Evolutionary conservation across 2,113 vertebrate species (phyloP).

Genomic region (Hydropotes inermis): DNA sequence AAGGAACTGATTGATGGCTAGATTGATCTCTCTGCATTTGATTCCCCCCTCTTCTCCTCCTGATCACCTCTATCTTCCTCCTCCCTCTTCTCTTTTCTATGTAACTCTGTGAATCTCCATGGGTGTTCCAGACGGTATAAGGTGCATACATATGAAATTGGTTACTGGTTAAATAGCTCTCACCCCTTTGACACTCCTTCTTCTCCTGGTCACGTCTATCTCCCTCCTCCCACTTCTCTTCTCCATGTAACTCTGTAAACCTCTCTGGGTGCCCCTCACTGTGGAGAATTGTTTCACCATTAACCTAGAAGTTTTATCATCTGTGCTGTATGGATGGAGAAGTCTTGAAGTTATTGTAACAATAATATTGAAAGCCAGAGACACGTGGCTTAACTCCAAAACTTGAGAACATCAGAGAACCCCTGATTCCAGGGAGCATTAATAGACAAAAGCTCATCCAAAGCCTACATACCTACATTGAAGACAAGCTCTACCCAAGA

Average conservation of each 20-base stretch:
- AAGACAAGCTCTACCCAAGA: background rate
- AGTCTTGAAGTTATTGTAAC: background rate
- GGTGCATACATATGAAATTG: background rate
- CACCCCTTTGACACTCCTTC: background rate
- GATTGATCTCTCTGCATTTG: background rate
- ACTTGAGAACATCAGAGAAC: background rate
- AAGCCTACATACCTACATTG: background rate
- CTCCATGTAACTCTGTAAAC: background rate
- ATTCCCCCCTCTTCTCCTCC: background rate
- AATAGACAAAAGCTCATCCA: background rate
- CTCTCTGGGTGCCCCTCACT: background rate
- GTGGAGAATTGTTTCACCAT: background rate
- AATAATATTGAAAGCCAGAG: background rate
- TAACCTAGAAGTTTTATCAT: background rate
- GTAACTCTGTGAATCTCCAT: background rate
- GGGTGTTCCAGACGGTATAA: background rate
- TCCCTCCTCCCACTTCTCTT: background rate
- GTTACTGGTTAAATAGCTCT: background rate
- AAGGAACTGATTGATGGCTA: background rate
- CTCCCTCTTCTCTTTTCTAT: background rate
- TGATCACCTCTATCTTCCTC: background rate
- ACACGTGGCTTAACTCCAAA: background rate
- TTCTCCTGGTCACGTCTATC: background rate
- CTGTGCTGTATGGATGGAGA: background rate
- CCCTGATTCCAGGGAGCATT: background rate